Evolutionary conservation across 1,140 invertebrate species (phyloP), one percentile per base, ranked within the genome.

Genomic region (Microplitis mediator): DNA sequence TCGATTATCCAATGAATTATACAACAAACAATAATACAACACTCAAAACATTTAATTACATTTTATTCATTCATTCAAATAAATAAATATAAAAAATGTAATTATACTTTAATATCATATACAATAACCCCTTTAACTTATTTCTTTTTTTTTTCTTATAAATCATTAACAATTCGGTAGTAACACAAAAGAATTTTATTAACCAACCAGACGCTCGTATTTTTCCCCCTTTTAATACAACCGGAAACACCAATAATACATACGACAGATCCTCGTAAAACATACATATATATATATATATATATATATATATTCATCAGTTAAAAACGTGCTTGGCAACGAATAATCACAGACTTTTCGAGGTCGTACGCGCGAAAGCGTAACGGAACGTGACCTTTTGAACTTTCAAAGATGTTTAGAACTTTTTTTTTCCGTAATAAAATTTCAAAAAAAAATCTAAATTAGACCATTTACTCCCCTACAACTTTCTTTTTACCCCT

Each of bases 341-440:
- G 39, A 45, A 45, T 45, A 45, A 45, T 45, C 39, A 45, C 39
- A 5, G 66, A 9, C 45, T 67, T 68, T 68, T 69, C 77, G 77
- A 76, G 75, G 75, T 78, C 77, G 72, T 69, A 68, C 23, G 54
- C 54, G 60, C 52, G 52, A 56, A 56, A 56, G 58, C 69, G 60
- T 70, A 70, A 70, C 69, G 69, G 61, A 34, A 70, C 69, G 61
- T 51, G 69, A 71, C 61, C 74, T 76, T 56, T 71, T 69, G 68
- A 74, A 45, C 66, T 52, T 50, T 35, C 34, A 36, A 52, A 68
- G 54, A 68, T 68, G 52, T 68, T 68, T 54, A 16, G 54, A 51
- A 45, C n/a, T n/a, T 67, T 52, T 32, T n/a, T 56, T 11, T 45
- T 45, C 6, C 11, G 8, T 45, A 45, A 9, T 6, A 11, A 6